Evolutionary conservation across 2,888 invertebrate genomes (phyloP), one percentile per base, ranked within the genome.

Genomic region (Scaptomyza tumidula): DNA sequence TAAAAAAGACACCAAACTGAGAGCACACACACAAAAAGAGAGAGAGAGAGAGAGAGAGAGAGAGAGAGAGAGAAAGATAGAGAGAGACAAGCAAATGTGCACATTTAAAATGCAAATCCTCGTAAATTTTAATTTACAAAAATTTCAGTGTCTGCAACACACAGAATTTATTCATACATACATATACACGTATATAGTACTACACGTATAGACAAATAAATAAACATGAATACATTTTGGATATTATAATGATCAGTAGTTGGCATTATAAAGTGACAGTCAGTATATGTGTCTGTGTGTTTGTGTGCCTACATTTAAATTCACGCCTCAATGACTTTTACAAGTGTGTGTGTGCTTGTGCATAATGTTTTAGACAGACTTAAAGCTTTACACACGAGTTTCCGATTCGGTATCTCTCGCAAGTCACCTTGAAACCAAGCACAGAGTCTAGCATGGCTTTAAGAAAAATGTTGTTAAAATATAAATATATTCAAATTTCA

Each of bases 91-190:
- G 37, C 29, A 43, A 13, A 39, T 48, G 44, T 62, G 31, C 50
- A 61, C 37, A 86, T 86, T 86, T 86, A 74, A 74, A 86, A 83
- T 86, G 83, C 88, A 88, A 86, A 86, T 86, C 66, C 66, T 71
- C 59, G 83, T 86, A 88, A 86, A 88, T 86, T 88, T 75, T 86
- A 88, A 86, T 86, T 82, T 82, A 78, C 59, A 59, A 63, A 58
- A 68, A 64, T 71, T 68, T 65, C 31, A 62, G 55, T 61, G 46
- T 46, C 61, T 65, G 58, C 24, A 39, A 45, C 41, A 45, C 44
- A 60, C 72, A 71, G 79, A 83, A 83, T 80, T 78, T 83, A 84
- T 86, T 73, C 78, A 86, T 74, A 70, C 43, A 59, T 37, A 60
- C 39, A 49, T 35, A 65, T 49, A 50, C 39, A 46, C n/a, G n/a